Conservation (phyloP, 2,888 invertebrate genomes). For the Aplocera efformata region DNA sequence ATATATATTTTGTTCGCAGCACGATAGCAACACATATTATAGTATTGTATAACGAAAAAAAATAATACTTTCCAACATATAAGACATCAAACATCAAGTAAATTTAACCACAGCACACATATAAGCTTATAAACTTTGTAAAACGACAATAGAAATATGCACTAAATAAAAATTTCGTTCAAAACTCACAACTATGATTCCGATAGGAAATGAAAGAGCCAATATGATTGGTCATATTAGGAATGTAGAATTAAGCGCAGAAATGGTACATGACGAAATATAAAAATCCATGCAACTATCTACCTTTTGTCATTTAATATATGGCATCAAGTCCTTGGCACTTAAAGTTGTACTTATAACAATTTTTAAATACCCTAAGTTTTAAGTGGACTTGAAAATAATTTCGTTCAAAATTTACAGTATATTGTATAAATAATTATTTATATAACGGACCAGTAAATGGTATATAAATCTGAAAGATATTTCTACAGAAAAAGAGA, state of each 20-base stretch:
- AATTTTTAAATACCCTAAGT: too few relatives aligned
- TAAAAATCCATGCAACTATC: conserved; percentile 11
- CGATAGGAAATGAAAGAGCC: conserved; percentile 4
- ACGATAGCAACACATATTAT: too few relatives aligned
- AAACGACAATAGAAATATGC: too few relatives aligned
- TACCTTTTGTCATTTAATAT: conserved; percentile 1
- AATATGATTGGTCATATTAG: conserved; percentile 4
- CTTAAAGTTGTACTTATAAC: conserved; percentile 7
- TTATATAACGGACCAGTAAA: conserved; percentile 8
- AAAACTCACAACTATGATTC: conserved; percentile 16
- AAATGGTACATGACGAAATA: conserved; percentile 10
- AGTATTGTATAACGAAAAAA: not conserved
- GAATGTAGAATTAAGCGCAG: conserved; percentile 19
- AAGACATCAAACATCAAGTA: conserved; percentile 17
- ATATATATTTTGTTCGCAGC: too few relatives aligned
- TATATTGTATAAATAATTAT: not conserved
- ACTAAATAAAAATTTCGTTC: conserved; percentile 11
- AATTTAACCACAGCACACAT: conserved; percentile 23
- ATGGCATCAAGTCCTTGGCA: conserved; percentile 22
- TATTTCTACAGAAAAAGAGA: conserved; percentile 10
- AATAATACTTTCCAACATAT: conserved; percentile 3
- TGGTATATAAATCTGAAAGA: conserved; percentile 9
- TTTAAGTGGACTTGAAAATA: conserved; percentile 4
- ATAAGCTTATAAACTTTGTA: conserved; percentile 16
- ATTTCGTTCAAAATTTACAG: conserved; percentile 4